These are phyloP conservation scores for Actenoides hombroni DNA, from an alignment of 2,113 vertebrate species.

Conservation along the genomic window DNA sequence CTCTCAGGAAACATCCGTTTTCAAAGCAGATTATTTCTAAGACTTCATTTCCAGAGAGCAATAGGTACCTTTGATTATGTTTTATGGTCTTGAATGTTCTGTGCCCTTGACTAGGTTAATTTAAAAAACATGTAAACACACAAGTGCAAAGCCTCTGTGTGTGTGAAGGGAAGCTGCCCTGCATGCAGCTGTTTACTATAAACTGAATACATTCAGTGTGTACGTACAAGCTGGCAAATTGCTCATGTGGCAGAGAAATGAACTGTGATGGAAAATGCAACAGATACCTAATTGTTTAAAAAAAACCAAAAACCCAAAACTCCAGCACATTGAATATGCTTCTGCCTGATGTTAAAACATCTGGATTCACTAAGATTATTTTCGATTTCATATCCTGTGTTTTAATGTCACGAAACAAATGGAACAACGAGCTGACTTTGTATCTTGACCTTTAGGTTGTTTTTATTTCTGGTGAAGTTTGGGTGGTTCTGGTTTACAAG, in stretches of 20 bases:
- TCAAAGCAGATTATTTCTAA: not conserved
- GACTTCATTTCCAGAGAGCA: not conserved
- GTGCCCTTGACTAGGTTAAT: not conserved
- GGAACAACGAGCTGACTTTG: not conserved
- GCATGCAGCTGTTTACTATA: conserved; percentile 1
- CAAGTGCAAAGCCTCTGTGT: not conserved
- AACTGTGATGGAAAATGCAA: conserved; percentile 23
- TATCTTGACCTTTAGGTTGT: not conserved
- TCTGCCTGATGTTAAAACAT: not conserved
- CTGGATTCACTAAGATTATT: not conserved
- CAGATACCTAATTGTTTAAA: conserved; percentile 7
- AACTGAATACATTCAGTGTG: not conserved
- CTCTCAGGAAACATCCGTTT: not conserved
- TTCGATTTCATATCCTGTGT: conserved; percentile 13
- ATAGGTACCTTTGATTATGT: not conserved
- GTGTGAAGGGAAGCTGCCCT: not conserved
- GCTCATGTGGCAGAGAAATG: not conserved
- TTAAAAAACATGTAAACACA: not conserved
- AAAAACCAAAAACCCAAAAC: not conserved
- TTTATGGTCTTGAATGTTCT: not conserved
- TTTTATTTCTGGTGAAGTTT: not conserved
- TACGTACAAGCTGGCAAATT: not conserved
- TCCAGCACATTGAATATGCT: not conserved
- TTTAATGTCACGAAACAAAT: conserved; percentile 27
- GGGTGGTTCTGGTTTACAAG: not conserved